phyloP scores from a whole-genome alignment of 2,113 vertebrate species.

The Aptenodytes forsteri region DNA sequence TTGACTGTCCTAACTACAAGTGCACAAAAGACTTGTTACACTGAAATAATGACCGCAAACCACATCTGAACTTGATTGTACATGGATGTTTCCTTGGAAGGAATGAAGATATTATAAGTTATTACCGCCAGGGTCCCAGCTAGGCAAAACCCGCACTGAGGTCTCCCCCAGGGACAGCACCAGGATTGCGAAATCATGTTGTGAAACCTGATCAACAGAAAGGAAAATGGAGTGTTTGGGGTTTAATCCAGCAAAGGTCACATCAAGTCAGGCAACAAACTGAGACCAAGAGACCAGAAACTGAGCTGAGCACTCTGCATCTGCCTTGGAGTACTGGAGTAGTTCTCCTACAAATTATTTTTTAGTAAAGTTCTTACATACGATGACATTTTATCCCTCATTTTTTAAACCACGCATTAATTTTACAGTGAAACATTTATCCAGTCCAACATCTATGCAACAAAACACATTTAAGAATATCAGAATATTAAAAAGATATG shows the following conservation, averaged over 20 bases:
- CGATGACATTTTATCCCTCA: not conserved
- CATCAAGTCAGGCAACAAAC: not conserved
- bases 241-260: not conserved
- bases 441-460: not conserved
- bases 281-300: not conserved
- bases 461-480: not conserved
- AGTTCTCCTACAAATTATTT: not conserved
- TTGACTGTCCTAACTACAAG: not conserved
- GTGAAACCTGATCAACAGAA: not conserved
- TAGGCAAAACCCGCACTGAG: not conserved
- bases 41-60: not conserved
- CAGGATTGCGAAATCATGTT: not conserved
- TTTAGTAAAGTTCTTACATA: not conserved
- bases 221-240: not conserved
- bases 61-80: constrained; percentile 9
- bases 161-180: not conserved
- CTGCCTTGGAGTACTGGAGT: not conserved
- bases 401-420: not conserved
- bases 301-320: not conserved
- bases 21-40: not conserved
- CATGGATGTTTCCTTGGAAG: not conserved
- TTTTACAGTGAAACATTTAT: not conserved
- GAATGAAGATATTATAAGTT: not conserved
- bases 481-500: not conserved
- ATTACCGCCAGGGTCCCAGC: not conserved